Conservation (phyloP, 2,797 vertebrate genomes). For the Nyctibius grandis region DNA sequence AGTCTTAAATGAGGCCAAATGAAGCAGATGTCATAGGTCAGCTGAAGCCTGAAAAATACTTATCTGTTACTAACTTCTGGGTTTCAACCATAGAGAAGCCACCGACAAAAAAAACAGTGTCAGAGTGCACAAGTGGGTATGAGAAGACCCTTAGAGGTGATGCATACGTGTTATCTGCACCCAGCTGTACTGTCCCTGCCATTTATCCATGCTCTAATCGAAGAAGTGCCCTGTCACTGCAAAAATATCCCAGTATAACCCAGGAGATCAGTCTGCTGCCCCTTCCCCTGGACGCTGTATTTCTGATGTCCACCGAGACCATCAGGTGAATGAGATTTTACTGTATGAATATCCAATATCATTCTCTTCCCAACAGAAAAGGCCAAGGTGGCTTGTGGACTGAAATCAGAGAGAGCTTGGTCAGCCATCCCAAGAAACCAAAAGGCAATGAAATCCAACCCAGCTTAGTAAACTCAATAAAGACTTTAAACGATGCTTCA, state of each 20-base stretch:
- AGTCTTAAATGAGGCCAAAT: background rate
- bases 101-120: background rate
- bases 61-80: background rate
- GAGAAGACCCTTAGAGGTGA: background rate
- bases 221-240: background rate
- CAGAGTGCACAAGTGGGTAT: too few species aligned
- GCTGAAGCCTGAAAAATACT: background rate
- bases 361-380: background rate
- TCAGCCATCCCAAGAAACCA: background rate
- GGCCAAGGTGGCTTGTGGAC: background rate
- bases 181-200: background rate
- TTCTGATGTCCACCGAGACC: background rate
- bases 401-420: background rate
- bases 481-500: background rate
- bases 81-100: background rate
- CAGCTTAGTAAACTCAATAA: background rate
- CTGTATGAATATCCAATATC: background rate
- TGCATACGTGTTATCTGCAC: too few species aligned
- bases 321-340: background rate
- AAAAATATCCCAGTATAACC: background rate
- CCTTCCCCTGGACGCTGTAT: background rate
- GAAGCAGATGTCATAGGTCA: background rate
- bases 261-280: rapidly evolving
- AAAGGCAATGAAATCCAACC: background rate
- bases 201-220: rapidly evolving